A percentile compares a stretch with the other conserved stretches of the same genome.
Conservation (phyloP, 2,797 vertebrate species). For the Lepilemur ruficaudatus region DNA sequence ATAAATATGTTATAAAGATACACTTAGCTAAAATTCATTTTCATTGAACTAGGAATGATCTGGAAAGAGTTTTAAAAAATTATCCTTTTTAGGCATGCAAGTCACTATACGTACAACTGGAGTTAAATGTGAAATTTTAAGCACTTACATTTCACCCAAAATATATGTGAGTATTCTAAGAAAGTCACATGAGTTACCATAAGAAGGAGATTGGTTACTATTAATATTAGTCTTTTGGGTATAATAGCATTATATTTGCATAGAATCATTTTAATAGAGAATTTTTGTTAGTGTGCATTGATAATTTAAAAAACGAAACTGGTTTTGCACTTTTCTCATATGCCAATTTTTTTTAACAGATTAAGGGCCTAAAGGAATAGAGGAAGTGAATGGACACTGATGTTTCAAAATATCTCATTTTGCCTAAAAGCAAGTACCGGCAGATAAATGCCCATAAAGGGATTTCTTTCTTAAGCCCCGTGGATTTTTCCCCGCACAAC, state of each 20-base stretch:
- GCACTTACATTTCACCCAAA: neutral
- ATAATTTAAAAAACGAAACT: conserved; percentile 58
- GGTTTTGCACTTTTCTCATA: conserved; percentile 75
- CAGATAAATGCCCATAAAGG: conserved; percentile 91
- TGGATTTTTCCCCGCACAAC: conserved; percentile 86
- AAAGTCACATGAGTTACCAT: neutral
- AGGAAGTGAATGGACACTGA: conserved; percentile 92
- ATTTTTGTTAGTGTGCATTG: conserved; percentile 72
- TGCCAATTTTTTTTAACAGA: conserved; percentile 77
- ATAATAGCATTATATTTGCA: conserved; percentile 36
- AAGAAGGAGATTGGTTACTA: neutral
- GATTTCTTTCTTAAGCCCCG: conserved; percentile 89
- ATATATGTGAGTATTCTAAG: conserved; percentile 25
- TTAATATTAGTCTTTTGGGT: neutral
- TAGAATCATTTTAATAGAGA: conserved; percentile 60
- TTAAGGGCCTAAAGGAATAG: conserved; percentile 86
- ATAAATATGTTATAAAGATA: conserved; percentile 5
- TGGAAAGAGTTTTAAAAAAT: conserved; percentile 35
- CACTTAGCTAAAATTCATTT: conserved; percentile 22
- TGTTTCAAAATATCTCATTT: conserved; percentile 89
- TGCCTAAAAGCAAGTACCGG: conserved; percentile 88
- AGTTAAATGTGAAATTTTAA: conserved; percentile 53
- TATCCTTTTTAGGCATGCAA: neutral
- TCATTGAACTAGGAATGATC: neutral
- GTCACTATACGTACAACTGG: neutral